Base-by-base conservation (phyloP, 2,113 vertebrate species). In the Himantopus leucocephalus region DNA sequence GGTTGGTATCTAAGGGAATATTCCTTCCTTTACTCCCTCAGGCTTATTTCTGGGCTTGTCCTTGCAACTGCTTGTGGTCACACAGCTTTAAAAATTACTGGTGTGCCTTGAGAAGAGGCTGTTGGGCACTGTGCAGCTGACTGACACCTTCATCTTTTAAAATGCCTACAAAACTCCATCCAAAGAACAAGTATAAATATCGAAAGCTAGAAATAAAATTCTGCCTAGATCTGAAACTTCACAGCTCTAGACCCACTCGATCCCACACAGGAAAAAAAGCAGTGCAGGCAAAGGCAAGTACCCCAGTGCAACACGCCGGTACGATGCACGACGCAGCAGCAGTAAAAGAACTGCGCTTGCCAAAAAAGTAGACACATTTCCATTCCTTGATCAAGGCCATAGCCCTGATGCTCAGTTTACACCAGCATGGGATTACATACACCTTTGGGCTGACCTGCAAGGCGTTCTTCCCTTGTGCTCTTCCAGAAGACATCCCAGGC, bases 401-500 rank as follows among this genome's bases (percentile, higher is more conserved):
- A 62, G 66, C 78, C 72, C 48, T 4, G 4, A 6, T 19, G 29
- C 10, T 37, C 10, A 11, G 3, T 41, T 71, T 53, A 20, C 32
- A 35, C 4, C 41, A 37, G 37, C 10, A 34, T 1, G 2, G 43
- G 67, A n/a, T 20, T 16, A 5, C 81, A 59, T 32, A 27, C 11
- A 32, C 30, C 58, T n/a, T 37, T 5, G 71, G 52, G 94, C 96
- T 96, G 90, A 99, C 98, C 98, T 98, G 98, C 96, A 19, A 99
- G 98, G 66, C 98, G 95, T 82, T 98, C 97, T 95, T 98, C 98
- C 92, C 98, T 97, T 68, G 98, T 64, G 1, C 97, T 98, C 94
- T 95, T 99, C 99, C 99, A 99, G 98, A 99, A 98, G 76, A 95
- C 94, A 5, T 99, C 98, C 98, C 98, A 98, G 17, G 98, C 98